Base-by-base conservation (phyloP, 1,140 invertebrate genomes). In the Pristionchus pacificus region DNA sequence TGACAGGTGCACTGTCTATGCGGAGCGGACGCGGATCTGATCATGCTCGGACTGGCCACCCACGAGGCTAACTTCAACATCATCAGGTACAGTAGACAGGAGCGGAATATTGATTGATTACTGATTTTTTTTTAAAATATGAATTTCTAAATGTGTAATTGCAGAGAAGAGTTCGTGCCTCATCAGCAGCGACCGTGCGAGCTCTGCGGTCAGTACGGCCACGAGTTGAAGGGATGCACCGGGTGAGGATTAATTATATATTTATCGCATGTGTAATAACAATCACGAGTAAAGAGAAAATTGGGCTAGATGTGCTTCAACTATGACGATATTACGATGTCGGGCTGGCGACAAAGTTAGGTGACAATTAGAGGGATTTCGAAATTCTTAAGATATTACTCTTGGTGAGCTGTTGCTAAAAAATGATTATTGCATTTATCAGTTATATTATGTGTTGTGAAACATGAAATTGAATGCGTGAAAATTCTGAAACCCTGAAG, bases 61-160 rank as follows among this genome's bases (percentile, higher is more conserved):
- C 97, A 99, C 85, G 97, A 99, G 86, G 92, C 93, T 1, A 93
- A 98, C 86, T 98, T 99, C 84, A 98, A 95, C 0, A 88, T 88
- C 64, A 86, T 88, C 57, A 74, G 67, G 67, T 69, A 49, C 19
- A 10, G 38, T 49, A 49, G n/a, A n/a, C n/a, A n/a, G n/a, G n/a
- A n/a, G n/a, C n/a, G n/a, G n/a, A n/a, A n/a, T n/a, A n/a, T n/a
- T n/a, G n/a, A n/a, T n/a, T n/a, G n/a, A n/a, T 49, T 49, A 6
- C 38, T 19, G 6, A 49, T 49, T 49, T 49, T 49, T 6, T 49
- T 49, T 49, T 49, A 49, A 49, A 6, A 49, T 6, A n/a, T 31
- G 19, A 2, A 64, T 49, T 55, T 66, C 49, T 29, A 6, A n/a
- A n/a, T n/a, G n/a, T n/a, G n/a, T n/a, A 2, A n/a, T 69, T 69